Base-by-base conservation (phyloP, 2,797 vertebrate species). In the Neosilurus mollespiculum region DNA sequence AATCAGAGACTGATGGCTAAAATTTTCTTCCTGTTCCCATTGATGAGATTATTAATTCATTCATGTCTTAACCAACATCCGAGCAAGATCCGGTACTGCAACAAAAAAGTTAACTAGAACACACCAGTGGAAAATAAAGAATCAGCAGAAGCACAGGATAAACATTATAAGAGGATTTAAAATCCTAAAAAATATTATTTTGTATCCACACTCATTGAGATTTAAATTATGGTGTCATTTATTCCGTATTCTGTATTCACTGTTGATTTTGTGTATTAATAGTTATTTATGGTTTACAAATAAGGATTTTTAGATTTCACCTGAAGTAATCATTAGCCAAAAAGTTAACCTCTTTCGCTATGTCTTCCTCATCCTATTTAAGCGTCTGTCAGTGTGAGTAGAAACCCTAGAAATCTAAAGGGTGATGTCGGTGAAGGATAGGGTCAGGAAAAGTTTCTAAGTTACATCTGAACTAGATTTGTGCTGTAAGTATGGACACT, bases 321-420 rank as follows among this genome's bases (percentile, higher is more conserved):
- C 8, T 51, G 4, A 43, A 71, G 84, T 84, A 89, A 87, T 89
- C 15, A 86, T 89, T 86, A 83, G 30, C 69, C 81, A 56, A 49
- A 62, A 75, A 43, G 51, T 54, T 83, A 53, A 20, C 85, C 81
- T 69, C 34, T 72, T 70, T 70, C n/a, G 70, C 15, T 37, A 37
- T 56, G 59, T 76, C 82, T 18, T 26, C 58, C 43, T 65, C 30
- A 61, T 78, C 56, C 16, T 54, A 75, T 84, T 86, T 76, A 87
- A 86, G 51, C 56, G 78, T 54, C 82, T 77, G 34, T 72, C 76
- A 66, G 58, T 70, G 26, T 61, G 61, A 20, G 26, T 53, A 83
- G 37, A 64, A 78, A 62, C 18, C 5, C 7, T 10, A 49, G 43
- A 30, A 56, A 18, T 76, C 26, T 14, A 59, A 76, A 59, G 20